phyloP scores from a whole-genome alignment of 2,888 invertebrate genomes.

The Pristionchus maxplancki region DNA sequence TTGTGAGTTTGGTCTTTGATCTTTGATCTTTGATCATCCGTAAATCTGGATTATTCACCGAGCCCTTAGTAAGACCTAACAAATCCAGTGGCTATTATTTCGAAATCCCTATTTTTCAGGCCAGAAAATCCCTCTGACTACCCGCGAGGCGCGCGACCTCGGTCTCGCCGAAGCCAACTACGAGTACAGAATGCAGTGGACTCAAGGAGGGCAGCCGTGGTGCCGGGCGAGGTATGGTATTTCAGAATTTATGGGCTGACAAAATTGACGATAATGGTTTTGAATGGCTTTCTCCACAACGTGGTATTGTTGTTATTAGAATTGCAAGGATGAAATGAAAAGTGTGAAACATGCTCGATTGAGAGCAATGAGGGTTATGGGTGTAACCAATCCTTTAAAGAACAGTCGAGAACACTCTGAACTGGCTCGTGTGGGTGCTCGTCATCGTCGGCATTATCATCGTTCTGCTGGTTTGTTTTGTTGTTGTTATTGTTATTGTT shows the following conservation, averaged over 20 bases:
- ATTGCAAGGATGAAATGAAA: no score
- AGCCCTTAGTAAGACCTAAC: no score
- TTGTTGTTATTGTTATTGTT: no score
- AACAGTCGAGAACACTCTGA: slow-evolving; percentile 41
- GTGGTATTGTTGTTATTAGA: no score
- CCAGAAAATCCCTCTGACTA: slow-evolving; percentile 24
- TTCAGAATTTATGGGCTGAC: background rate
- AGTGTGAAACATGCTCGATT: no score
- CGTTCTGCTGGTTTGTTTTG: background rate
- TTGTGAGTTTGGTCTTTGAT: slow-evolving; percentile 57
- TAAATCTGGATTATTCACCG: no score
- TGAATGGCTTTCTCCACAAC: no score
- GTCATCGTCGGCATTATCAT: background rate
- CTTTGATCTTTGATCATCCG: background rate
- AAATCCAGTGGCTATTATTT: no score
- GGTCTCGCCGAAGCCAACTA: background rate
- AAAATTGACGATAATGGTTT: no score
- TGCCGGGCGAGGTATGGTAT: slow-evolving; percentile 54
- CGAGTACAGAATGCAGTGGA: slow-evolving; percentile 58
- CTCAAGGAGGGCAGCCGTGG: slow-evolving; percentile 60
- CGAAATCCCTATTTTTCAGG: no score
- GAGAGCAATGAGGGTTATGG: no score
- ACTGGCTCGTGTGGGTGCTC: slow-evolving; percentile 12
- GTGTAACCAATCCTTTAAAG: background rate
- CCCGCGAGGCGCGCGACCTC: background rate